Evolutionary conservation across 2,797 vertebrate genomes (phyloP).

Genomic region (Vultur gryphus): DNA sequence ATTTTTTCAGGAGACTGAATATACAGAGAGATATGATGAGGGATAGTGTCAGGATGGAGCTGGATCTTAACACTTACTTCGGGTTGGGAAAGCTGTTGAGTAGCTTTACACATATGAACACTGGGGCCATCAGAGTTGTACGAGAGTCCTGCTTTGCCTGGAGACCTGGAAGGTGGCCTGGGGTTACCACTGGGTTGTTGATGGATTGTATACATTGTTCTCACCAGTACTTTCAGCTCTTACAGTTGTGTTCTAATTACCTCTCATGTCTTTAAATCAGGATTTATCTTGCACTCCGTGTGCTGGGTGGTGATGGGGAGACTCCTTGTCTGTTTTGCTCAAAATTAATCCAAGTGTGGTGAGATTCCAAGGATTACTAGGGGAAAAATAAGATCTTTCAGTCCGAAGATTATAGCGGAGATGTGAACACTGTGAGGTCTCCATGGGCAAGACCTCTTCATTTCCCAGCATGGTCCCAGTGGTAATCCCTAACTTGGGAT

Average conservation of each 20-base stretch:
- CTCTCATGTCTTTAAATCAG: not conserved
- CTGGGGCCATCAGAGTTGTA: not conserved
- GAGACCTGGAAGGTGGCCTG: not conserved
- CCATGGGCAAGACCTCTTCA: not conserved
- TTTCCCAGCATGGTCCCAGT: not conserved
- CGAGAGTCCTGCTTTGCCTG: not conserved
- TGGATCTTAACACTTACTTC: not conserved
- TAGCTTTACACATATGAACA: not conserved
- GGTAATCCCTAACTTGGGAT: not conserved
- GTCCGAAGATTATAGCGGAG: not conserved
- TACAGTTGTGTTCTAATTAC: not conserved
- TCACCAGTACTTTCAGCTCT: not conserved
- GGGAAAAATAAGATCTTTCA: not conserved
- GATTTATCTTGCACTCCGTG: not conserved
- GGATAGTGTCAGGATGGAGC: not conserved
- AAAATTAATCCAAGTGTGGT: not conserved
- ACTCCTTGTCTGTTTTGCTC: not conserved
- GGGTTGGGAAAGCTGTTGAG: not conserved
- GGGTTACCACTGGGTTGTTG: not conserved
- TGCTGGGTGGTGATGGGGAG: not conserved
- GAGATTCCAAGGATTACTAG: not conserved
- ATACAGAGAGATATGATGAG: not conserved
- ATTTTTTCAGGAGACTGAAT: not conserved
- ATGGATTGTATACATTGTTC: accelerated
- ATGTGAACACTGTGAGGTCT: not conserved